These are phyloP conservation scores for Ceratosolen fusciceps DNA, from an alignment of 1,140 invertebrate species.

Conservation along the genomic window DNA sequence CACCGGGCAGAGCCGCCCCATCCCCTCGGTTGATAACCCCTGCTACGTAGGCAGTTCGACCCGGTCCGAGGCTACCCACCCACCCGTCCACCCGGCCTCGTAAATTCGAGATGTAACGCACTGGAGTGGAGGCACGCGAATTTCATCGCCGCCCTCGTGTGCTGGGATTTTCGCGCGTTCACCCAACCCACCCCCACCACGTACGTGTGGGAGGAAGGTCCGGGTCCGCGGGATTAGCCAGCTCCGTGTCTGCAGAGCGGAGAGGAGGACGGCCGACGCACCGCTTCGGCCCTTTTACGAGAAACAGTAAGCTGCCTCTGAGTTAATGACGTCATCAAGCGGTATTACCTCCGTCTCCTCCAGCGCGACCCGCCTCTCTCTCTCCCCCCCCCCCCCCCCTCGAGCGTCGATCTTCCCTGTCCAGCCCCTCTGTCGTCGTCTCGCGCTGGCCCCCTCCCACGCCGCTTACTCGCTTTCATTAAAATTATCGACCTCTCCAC, in stretches of 20 bases:
- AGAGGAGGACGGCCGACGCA: not conserved
- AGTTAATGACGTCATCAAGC: constrained; percentile 62
- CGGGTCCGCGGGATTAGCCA: too few relatives aligned
- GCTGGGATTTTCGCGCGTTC: not conserved
- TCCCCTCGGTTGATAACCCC: not conserved
- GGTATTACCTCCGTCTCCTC: constrained; percentile 53
- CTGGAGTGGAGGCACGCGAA: not conserved
- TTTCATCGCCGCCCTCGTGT: not conserved
- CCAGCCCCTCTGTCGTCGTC: not conserved
- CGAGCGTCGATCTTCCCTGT: not conserved
- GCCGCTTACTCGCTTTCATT: not conserved
- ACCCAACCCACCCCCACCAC: too few relatives aligned
- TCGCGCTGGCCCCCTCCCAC: not conserved
- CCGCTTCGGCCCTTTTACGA: constrained; percentile 54
- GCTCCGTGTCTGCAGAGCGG: too few relatives aligned
- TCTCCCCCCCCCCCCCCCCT: not conserved
- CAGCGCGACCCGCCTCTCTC: constrained; percentile 26
- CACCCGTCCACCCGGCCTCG: not conserved
- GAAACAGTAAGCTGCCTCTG: constrained; percentile 59
- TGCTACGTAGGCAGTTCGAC: not conserved
- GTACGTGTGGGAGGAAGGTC: too few relatives aligned
- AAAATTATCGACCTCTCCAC: not conserved
- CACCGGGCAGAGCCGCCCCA: not conserved
- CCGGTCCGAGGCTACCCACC: not conserved
- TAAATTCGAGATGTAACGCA: constrained; percentile 4